Evolutionary conservation across 2,113 vertebrate genomes (phyloP), one percentile per base, ranked within the genome.

Genomic region (Nyctereutes procyonoides): DNA sequence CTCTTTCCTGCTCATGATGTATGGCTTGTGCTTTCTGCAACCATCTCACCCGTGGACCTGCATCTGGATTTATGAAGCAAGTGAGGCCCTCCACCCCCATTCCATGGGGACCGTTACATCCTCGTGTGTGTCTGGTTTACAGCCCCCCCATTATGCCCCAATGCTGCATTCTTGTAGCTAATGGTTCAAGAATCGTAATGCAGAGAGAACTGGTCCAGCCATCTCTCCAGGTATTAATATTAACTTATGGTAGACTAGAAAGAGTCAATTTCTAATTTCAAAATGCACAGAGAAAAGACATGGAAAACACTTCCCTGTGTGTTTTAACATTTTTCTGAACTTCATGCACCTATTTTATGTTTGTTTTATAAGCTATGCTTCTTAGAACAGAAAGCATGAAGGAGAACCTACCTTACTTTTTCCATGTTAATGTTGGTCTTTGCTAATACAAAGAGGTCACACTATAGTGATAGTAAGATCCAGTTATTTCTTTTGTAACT

Each of bases 181-280:
- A 84, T 26, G 96, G 79, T 65, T 20, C 51, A 56, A 17, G 35
- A 48, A 5, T n/a, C 56, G 65, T 91, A 15, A 4, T 0, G 35
- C 95, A 97, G 98, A 98, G 97, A 97, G 98, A 98, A 96, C 67
- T 81, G 97, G 98, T 85, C 98, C 95, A 96, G 98, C 98, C 98
- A 84, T 43, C 96, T 98, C 98, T 98, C 98, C 77, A 80, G 93
- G 90, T 69, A 30, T 90, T 95, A 58, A n/a, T n/a, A 94, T 35
- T 96, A 95, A 97, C 82, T 38, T 89, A 92, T 2, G 30, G 0
- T 11, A 79, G 62, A 95, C 15, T 60, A 88, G 0, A 83, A 76
- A 87, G 92, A 95, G 96, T 97, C 90, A 22, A 26, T 74, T 96
- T 69, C 82, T 90, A 77, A 71, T 80, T 83, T 94, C 87, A 84